Base-by-base conservation (phyloP, 92 coral and sea anemone genomes). In the Phenganax stokvisi region DNA sequence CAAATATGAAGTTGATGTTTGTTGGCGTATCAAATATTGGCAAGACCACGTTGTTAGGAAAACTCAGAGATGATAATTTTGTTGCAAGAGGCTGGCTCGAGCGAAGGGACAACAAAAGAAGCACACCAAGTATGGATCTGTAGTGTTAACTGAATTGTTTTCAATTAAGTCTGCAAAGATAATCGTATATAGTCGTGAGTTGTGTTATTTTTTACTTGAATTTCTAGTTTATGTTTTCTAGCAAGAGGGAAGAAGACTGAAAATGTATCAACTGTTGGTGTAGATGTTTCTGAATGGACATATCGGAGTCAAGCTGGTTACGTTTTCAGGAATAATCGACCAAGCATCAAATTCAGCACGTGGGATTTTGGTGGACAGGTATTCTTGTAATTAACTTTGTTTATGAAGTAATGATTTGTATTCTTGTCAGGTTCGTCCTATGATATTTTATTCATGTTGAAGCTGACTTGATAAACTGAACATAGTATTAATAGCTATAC, bases 311-410 rank as follows among this genome's bases (percentile, higher is more conserved):
- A 85, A 80, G 89, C 86, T 63, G 97, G 92, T 54, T 92, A 87
- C 73, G 87, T 83, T 15, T 96, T 96, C 51, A 76, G 83, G n/a
- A 97, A 90, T 13, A 92, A 87, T 56, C 89, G 90, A 59, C 91
- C 97, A 37, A 87, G 90, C 70, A 87, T 96, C 75, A 92, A 87
- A 81, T 96, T 96, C 71, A 96, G 99, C 84, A 96, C 99, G 7
- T 96, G 99, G 99, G 99, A 96, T 87, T 96, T 96, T 89, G 99
- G 99, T 61, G 99, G 98, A 0, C 99, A 96, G 97, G 99, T 92
- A 76, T 30, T n/a, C 9, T 71, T 12, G 57, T 68, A 6, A 10
- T 29, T 0, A 10, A 47, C 16, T 12, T 12, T 11, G 25, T 17
- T 10, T 10, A 47, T 29, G 6, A 10, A 47, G 12, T 47, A n/a